Conservation (phyloP, 1,140 invertebrate genomes). For the Lerema accius region DNA sequence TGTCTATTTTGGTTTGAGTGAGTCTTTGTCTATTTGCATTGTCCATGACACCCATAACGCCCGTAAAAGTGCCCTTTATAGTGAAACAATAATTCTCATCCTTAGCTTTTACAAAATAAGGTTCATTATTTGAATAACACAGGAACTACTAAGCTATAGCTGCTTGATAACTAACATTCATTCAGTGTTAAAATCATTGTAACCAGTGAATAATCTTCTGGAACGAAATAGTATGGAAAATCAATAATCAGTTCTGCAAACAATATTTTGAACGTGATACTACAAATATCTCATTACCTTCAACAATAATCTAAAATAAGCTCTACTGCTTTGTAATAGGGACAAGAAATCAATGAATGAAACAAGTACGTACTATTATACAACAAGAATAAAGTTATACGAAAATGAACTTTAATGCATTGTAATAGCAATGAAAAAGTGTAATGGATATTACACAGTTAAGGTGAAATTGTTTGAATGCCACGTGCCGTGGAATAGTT, state of each 20-base stretch:
- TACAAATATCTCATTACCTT: slow-evolving; percentile 40
- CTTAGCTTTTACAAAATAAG: too few relatives aligned
- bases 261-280: slow-evolving; percentile 64
- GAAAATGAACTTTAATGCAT: slow-evolving; percentile 23
- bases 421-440: slow-evolving; percentile 13
- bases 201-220: slow-evolving; percentile 9
- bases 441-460: slow-evolving; percentile 40
- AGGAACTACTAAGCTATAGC: too few relatives aligned
- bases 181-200: not conserved
- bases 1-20: too few relatives aligned
- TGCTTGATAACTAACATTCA: slow-evolving; percentile 10
- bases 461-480: slow-evolving; percentile 52
- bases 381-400: not conserved
- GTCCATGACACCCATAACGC: too few relatives aligned
- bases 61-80: too few relatives aligned
- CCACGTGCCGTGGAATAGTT: slow-evolving; percentile 57
- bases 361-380: slow-evolving; percentile 7
- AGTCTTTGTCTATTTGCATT: too few relatives aligned
- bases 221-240: slow-evolving; percentile 20
- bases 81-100: too few relatives aligned
- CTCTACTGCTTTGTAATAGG: slow-evolving; percentile 34
- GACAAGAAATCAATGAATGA: slow-evolving; percentile 2
- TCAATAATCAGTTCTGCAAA: slow-evolving; percentile 58
- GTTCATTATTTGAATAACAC: too few relatives aligned
- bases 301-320: slow-evolving; percentile 29